Conservation (phyloP, 2,797 vertebrate genomes). For the Xenops minutus region DNA sequence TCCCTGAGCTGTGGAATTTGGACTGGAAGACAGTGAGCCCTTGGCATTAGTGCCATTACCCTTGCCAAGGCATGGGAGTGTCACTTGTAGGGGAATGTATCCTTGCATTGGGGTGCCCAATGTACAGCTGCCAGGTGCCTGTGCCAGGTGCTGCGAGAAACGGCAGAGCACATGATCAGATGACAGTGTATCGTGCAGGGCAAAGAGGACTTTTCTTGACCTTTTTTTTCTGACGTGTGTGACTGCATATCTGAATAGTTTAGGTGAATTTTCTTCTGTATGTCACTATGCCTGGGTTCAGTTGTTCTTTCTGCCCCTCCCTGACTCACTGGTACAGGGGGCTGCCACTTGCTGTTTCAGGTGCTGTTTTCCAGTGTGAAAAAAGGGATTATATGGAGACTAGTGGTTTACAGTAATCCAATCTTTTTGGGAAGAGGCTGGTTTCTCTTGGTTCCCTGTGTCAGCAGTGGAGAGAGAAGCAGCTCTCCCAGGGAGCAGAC, state of each 20-base stretch:
- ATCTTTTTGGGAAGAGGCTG: neutral
- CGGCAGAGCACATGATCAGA: fast-evolving
- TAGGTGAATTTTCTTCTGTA: neutral
- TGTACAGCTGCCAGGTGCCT: neutral
- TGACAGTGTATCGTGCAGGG: neutral
- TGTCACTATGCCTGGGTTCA: fast-evolving
- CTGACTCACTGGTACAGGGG: neutral
- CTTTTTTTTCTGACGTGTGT: neutral
- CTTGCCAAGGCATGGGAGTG: neutral
- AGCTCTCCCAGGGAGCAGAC: neutral
- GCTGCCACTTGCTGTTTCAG: neutral
- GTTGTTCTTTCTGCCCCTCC: neutral
- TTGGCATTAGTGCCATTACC: neutral
- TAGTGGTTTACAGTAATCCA: neutral
- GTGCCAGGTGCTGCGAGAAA: neutral
- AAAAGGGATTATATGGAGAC: neutral
- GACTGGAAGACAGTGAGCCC: neutral
- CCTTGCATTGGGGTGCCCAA: neutral
- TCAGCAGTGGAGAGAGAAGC: neutral
- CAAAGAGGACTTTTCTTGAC: neutral
- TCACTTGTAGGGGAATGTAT: neutral
- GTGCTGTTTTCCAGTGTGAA: neutral
- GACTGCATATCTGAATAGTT: neutral
- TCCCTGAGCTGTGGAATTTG: neutral
- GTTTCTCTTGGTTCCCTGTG: neutral